These are phyloP conservation scores for Choreutis nemorana DNA, from an alignment of 2,888 invertebrate species.

Conservation along the genomic window DNA sequence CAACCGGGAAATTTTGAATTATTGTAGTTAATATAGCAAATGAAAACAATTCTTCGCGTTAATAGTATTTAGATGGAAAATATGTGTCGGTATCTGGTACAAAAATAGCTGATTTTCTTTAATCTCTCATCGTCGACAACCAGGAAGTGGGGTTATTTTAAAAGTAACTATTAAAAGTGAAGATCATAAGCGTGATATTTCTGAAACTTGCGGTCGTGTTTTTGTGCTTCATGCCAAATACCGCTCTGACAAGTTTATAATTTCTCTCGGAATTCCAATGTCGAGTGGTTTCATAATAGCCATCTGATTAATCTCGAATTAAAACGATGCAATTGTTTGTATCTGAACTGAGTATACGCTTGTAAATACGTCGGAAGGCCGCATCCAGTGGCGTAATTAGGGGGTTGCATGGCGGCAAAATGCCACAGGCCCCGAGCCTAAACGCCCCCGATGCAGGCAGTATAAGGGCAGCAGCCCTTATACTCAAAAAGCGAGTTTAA, in stretches of 20 bases:
- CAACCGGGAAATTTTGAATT: conserved; percentile 20
- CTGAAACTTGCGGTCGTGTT: neutral
- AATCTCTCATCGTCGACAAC: too few species aligned
- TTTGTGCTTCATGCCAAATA: conserved; percentile 9
- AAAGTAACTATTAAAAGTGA: too few species aligned
- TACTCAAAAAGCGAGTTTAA: conserved; percentile 6
- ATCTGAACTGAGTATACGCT: conserved; percentile 6
- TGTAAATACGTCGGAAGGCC: conserved; percentile 1
- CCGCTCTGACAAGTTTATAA: conserved; percentile 8
- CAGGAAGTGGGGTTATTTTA: too few species aligned
- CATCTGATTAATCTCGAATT: conserved; percentile 3
- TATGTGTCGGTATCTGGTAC: too few species aligned
- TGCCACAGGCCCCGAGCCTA: too few species aligned
- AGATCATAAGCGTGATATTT: neutral
- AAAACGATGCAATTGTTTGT: conserved; percentile 7
- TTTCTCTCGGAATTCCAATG: conserved; percentile 8
- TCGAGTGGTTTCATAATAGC: conserved; percentile 8
- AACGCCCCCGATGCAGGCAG: conserved; percentile 2
- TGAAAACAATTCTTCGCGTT: too few species aligned
- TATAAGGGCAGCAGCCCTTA: conserved; percentile 3
- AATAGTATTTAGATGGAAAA: too few species aligned
- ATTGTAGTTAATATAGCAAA: conserved; percentile 5
- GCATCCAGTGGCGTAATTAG: neutral
- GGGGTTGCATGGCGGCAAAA: too few species aligned
- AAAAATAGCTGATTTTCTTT: too few species aligned